A percentile compares a stretch with the other conserved stretches of the same genome.
These are phyloP conservation scores for Anolis apletophallus DNA, from an alignment of 2,797 vertebrate species.

Conservation along the genomic window DNA sequence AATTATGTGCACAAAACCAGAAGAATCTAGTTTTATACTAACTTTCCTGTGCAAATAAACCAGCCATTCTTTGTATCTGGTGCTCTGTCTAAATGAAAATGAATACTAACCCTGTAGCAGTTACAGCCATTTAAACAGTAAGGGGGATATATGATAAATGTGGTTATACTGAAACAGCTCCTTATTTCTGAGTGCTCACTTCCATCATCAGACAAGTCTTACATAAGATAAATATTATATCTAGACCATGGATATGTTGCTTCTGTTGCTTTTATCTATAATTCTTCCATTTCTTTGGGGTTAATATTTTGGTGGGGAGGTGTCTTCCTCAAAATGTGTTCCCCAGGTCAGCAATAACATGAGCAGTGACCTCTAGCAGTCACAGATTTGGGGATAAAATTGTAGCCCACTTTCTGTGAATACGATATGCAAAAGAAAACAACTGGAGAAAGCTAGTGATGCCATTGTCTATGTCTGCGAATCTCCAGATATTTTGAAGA, in stretches of 20 bases:
- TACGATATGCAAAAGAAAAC: neutral
- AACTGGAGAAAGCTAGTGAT: neutral
- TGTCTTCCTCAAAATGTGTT: neutral
- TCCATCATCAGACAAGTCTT: neutral
- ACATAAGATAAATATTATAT: neutral
- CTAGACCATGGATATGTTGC: neutral
- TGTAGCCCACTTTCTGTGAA: neutral
- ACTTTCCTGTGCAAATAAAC: neutral
- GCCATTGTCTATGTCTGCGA: neutral
- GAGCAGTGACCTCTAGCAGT: neutral
- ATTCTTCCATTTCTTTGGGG: neutral
- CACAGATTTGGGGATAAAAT: conserved; percentile 1
- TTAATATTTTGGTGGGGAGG: neutral
- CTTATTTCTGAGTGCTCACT: neutral
- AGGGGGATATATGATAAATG: neutral
- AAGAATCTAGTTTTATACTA: neutral
- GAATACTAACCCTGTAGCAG: neutral
- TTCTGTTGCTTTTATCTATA: neutral
- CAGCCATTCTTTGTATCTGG: neutral
- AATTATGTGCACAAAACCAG: neutral
- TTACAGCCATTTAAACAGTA: neutral
- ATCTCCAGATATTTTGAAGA: neutral
- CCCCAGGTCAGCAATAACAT: neutral
- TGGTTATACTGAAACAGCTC: neutral
- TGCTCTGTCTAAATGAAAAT: neutral